Base-by-base conservation (phyloP, 2,888 invertebrate genomes). In the Hemaris fuciformis region DNA sequence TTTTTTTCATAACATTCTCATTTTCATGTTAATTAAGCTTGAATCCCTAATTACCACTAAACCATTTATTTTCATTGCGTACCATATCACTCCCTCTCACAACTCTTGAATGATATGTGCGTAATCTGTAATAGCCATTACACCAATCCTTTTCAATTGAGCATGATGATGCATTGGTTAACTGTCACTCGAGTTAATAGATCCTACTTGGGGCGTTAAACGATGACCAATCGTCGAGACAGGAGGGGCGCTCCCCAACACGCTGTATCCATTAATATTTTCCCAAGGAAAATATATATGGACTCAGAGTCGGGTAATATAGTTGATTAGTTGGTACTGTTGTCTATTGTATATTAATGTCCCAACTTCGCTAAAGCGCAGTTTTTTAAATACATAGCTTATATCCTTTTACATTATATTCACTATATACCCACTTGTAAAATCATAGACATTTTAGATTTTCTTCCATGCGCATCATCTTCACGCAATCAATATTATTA, bases 161-260 rank as follows among this genome's bases (percentile, higher is more conserved):
- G 60, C 53, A 59, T 65, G 73, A 73, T 73, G 73, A 70, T 65
- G 23, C 61, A 66, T 64, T 45, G 31, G 64, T 66, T 70, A 72
- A 74, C 69, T 69, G 64, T 71, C 72, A 71, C 64, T 69, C 27
- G 18, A 53, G 18, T 18, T 18, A 18, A 53, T 53, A 31, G 31
- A 20, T 31, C 27, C 18, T 18, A 18, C 53, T 53, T 53, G 53
- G 53, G 53, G 53, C 27, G 27, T 18, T 53, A 31, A 53, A 53
- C 31, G 53, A 27, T 18, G 53, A 27, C 31, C 31, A 53, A 53
- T 53, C 53, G 15, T 53, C 18, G 53, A 27, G 31, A 31, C 18
- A 53, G 31, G 31, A 20, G 15, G 27, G 15, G 3, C 48, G 15
- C 15, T 31, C 27, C 53, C 18, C 18, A 31, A 27, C 31, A 31